Base-by-base conservation (phyloP, 2,113 vertebrate species). In the Cercopithecus mona region DNA sequence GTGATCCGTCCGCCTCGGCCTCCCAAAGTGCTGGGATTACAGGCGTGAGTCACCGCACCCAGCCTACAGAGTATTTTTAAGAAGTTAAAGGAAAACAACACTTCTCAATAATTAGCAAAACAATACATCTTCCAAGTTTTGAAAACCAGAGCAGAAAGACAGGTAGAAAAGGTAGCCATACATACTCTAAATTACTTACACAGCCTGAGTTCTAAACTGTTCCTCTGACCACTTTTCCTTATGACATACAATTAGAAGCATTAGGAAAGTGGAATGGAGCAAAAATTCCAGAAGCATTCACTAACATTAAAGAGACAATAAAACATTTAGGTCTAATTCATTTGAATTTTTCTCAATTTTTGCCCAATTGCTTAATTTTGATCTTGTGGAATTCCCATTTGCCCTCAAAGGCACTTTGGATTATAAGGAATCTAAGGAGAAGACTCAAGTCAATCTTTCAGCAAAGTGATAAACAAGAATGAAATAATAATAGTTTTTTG, bases 221-320 rank as follows among this genome's bases (percentile, higher is more conserved):
- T 86, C 59, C 90, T 90, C 64, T 93, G 55, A 83, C 35, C 50
- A 76, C 25, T 80, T 94, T 88, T 93, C 59, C 64, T 92, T 96
- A 61, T 81, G 92, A 94, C 91, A 85, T 55, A 95, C 2, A 64
- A 85, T 52, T 81, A 89, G 66, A 94, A 94, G 87, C 76, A 68
- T 94, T 27, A 86, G 59, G 35, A 87, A 92, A 94, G 3, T 10
- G 48, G 78, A 97, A 98, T 84, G 86, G 16, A 94, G 72, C 70
- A 90, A 76, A 90, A 90, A 95, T 96, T 97, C 95, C 83, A 94
- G 81, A 93, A 96, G 32, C 75, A 20, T 72, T 90, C 38, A 38
- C 40, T 86, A 89, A 79, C 52, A 90, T 64, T 85, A 82, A 88
- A 95, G 78, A n/a, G 8, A 83, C 94, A 92, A 87, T 43, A 86